These are phyloP conservation scores for Dryococelus australis DNA, from an alignment of 2,888 invertebrate genomes.

Conservation along the genomic window DNA sequence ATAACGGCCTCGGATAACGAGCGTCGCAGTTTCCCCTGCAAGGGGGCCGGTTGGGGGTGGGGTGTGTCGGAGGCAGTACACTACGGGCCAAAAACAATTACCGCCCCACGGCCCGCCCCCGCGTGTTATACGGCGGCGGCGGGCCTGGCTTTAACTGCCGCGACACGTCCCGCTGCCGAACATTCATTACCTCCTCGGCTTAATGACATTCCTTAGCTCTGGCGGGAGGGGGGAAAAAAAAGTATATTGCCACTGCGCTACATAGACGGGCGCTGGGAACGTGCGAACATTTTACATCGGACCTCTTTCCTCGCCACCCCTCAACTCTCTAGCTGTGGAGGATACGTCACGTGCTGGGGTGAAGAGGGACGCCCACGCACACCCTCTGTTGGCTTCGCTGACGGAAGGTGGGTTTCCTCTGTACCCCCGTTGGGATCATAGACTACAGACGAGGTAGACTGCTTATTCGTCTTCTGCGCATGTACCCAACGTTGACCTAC, in stretches of 20 bases:
- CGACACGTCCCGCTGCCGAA: neutral
- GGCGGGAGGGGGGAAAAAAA: neutral
- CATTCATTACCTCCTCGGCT: constrained; percentile 9
- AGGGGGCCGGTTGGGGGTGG: neutral
- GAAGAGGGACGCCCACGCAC: no score
- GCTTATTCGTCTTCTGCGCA: no score
- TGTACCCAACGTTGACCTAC: no score
- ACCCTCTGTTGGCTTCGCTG: no score
- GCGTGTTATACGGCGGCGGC: no score
- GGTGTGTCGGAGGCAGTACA: neutral
- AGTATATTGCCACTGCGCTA: neutral
- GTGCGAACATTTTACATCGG: neutral
- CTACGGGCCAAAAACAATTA: neutral
- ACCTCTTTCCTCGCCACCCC: neutral
- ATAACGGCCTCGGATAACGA: neutral
- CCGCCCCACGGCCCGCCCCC: neutral
- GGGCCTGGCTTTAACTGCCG: neutral
- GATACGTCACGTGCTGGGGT: no score
- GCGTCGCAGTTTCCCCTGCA: neutral
- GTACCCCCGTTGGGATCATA: no score
- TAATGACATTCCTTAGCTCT: constrained; percentile 12
- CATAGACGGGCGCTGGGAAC: neutral
- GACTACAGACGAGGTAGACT: no score
- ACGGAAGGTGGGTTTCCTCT: no score
- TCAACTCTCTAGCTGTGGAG: neutral